Conservation (phyloP, 2,888 invertebrate species). For the Agrochola circellaris region DNA sequence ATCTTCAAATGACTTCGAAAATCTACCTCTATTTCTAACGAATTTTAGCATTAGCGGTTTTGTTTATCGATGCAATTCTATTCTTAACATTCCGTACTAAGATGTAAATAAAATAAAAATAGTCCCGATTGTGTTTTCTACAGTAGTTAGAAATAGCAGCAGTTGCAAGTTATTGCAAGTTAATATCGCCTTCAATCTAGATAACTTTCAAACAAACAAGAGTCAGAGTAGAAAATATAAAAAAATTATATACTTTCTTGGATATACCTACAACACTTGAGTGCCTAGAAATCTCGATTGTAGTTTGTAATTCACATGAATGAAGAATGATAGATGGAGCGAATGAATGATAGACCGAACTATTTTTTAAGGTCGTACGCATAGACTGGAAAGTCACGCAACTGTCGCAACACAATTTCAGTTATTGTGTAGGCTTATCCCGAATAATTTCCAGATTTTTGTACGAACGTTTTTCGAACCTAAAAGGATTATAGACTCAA, state of each 20-base stretch:
- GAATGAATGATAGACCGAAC: slow-evolving; percentile 9
- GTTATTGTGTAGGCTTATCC: slow-evolving; percentile 1
- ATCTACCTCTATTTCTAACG: no score
- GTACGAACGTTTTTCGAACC: not conserved
- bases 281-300: not conserved
- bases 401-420: not conserved
- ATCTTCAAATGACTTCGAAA: no score
- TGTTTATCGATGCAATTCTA: no score
- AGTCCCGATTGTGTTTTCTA: no score
- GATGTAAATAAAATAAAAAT: no score
- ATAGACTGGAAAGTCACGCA: slow-evolving; percentile 6
- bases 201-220: not conserved
- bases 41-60: no score
- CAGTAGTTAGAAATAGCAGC: not conserved
- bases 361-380: not conserved
- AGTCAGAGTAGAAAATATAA: not conserved
- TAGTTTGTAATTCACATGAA: not conserved
- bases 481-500: not conserved
- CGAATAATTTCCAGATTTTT: slow-evolving; percentile 9
- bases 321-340: slow-evolving; percentile 15
- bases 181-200: not conserved
- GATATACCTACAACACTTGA: not conserved
- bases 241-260: not conserved
- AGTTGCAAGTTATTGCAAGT: not conserved
- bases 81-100: no score